Base-by-base conservation (phyloP, 2,797 vertebrate genomes). In the Pangasius krempfi region DNA sequence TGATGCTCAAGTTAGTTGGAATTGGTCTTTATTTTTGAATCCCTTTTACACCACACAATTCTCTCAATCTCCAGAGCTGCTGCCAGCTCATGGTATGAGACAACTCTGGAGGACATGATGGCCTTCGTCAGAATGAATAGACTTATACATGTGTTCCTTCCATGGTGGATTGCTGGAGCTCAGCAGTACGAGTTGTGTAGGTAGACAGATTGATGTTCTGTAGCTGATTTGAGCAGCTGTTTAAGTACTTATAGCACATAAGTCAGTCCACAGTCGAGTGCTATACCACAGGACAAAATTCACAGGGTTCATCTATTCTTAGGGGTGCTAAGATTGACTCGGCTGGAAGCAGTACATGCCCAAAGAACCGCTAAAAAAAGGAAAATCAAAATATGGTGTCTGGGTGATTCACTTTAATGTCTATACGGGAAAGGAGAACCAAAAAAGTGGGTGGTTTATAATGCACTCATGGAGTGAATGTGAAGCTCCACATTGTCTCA, bases 401-500 rank as follows among this genome's bases (percentile, higher is more conserved):
- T 50, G 60, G 25, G 13, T 44, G 13, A 82, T 82, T 22, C 30
- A 58, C n/a, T 81, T 40, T 27, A 25, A 60, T 27, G 22, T 60
- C 30, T 4, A 25, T 40, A 60, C 60, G 60, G 81, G 81, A 84
- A 84, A 84, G 25, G 22, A 50, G 62, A 84, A 50, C 25, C 60
- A 44, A 82, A 62, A 47, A 50, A 66, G 7, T 10, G 14, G 37
- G 27, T 66, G 81, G 81, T 84, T 84, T 66, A n/a, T 84, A 84
- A 84, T 84, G 81, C 60, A 84, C 40, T 83, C 58, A 10, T 50
- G 56, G 33, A 44, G 56, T 16, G 79, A 82, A 3, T 10, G 20
- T 64, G 27, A 50, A 84, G 81, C 81, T 84, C 60, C 44, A 2
- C 7, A 30, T 66, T 47, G 81, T 84, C 81, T 84, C 40, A 66